These are phyloP conservation scores for Falcaria lacertinaria DNA, from an alignment of 2,888 invertebrate genomes.

Conservation along the genomic window DNA sequence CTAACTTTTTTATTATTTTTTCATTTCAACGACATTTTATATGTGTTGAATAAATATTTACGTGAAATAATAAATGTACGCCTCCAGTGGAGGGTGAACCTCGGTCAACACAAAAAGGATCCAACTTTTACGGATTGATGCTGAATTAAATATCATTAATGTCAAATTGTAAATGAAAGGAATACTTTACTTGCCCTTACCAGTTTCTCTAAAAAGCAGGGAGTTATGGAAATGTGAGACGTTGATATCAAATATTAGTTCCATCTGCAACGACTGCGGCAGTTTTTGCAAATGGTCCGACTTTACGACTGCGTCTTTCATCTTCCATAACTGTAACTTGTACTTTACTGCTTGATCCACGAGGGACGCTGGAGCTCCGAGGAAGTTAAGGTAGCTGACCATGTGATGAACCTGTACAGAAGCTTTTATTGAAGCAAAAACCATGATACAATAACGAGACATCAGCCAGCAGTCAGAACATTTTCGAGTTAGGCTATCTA, in stretches of 20 bases:
- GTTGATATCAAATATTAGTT: conserved; percentile 70
- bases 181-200: conserved; percentile 26
- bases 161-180: background rate
- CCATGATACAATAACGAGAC: too few species aligned
- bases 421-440: too few species aligned
- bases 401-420: conserved; percentile 59
- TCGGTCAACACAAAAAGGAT: too few species aligned
- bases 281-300: conserved; percentile 49
- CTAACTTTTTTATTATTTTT: too few species aligned
- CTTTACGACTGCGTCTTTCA: conserved; percentile 60
- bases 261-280: conserved; percentile 63
- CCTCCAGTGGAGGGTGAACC: too few species aligned
- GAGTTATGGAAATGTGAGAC: conserved; percentile 63
- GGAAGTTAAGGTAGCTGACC: conserved; percentile 49
- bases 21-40: too few species aligned
- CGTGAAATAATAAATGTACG: too few species aligned
- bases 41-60: too few species aligned
- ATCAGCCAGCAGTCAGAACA: too few species aligned
- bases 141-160: too few species aligned
- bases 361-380: conserved; percentile 43
- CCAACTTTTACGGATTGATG: too few species aligned
- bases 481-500: too few species aligned
- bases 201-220: conserved; percentile 52
- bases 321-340: conserved; percentile 57
- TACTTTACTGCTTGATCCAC: conserved; percentile 55